These are phyloP conservation scores for Nephrotoma appendiculata DNA, from an alignment of 2,888 invertebrate genomes.

Conservation along the genomic window DNA sequence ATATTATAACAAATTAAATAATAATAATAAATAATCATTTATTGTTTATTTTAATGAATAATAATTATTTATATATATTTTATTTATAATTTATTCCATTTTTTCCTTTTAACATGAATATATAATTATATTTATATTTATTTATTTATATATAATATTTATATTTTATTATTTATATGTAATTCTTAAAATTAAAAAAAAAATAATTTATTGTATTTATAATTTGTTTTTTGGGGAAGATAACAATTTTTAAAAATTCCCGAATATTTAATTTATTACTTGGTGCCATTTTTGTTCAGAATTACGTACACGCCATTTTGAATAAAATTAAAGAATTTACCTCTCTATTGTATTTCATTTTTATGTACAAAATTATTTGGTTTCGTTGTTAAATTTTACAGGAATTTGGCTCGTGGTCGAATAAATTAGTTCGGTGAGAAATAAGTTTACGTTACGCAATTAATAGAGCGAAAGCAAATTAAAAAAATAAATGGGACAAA, in stretches of 20 bases:
- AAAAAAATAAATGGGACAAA: not conserved
- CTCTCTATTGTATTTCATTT: not conserved
- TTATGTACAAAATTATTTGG: not conserved
- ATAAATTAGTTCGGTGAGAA: not conserved
- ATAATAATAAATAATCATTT: not conserved
- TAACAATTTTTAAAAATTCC: not conserved
- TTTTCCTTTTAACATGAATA: not conserved
- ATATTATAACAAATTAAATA: not conserved
- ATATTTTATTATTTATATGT: not conserved
- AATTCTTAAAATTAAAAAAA: not conserved
- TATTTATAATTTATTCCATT: not conserved
- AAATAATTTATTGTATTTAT: not conserved
- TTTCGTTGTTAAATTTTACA: not conserved
- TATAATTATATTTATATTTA: not conserved
- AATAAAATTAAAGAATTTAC: not conserved
- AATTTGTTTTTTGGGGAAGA: not conserved
- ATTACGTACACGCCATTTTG: not conserved
- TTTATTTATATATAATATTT: not conserved
- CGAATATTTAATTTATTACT: not conserved
- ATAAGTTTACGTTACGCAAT: not conserved
- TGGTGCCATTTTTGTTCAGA: not conserved
- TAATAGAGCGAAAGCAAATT: not conserved
- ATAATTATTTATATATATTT: not conserved
- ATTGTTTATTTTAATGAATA: not conserved
- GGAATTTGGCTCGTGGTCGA: not conserved